These are phyloP conservation scores for Ornithoptera priamus DNA, from an alignment of 2,888 invertebrate species.

Conservation along the genomic window DNA sequence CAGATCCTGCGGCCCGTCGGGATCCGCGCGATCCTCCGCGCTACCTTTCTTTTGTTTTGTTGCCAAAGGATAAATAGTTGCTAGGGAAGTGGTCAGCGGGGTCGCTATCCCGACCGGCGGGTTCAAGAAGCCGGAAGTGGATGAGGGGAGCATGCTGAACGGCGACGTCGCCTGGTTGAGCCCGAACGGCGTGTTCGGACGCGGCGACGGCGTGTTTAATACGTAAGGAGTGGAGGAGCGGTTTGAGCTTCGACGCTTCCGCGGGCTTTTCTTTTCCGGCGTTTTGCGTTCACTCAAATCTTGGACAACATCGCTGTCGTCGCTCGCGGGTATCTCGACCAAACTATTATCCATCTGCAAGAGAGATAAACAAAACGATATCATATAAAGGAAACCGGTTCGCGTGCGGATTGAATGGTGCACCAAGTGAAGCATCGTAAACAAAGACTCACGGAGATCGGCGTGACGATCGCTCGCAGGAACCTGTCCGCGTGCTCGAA, in stretches of 20 bases:
- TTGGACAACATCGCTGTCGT: constrained; percentile 74
- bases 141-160: constrained; percentile 65
- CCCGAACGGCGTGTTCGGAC: constrained; percentile 72
- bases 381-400: constrained; percentile 19
- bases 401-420: constrained; percentile 6
- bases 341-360: constrained; percentile 70
- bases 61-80: constrained; percentile 69
- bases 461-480: constrained; percentile 77
- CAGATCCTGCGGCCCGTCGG: constrained; percentile 68
- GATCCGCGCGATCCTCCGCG: constrained; percentile 58
- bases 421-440: constrained; percentile 32
- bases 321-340: constrained; percentile 70
- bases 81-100: constrained; percentile 69
- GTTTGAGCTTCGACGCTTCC: constrained; percentile 72
- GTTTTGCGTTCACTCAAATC: constrained; percentile 73
- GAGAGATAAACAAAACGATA: constrained; percentile 38
- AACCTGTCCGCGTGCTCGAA: constrained; percentile 80
- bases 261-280: constrained; percentile 71
- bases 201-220: constrained; percentile 71
- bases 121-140: constrained; percentile 67
- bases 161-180: constrained; percentile 58
- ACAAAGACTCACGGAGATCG: constrained; percentile 72
- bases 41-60: constrained; percentile 68
- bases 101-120: constrained; percentile 75
- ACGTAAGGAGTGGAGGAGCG: constrained; percentile 73